Evolutionary conservation across 2,113 vertebrate genomes (phyloP).

Genomic region (Theropithecus gelada): DNA sequence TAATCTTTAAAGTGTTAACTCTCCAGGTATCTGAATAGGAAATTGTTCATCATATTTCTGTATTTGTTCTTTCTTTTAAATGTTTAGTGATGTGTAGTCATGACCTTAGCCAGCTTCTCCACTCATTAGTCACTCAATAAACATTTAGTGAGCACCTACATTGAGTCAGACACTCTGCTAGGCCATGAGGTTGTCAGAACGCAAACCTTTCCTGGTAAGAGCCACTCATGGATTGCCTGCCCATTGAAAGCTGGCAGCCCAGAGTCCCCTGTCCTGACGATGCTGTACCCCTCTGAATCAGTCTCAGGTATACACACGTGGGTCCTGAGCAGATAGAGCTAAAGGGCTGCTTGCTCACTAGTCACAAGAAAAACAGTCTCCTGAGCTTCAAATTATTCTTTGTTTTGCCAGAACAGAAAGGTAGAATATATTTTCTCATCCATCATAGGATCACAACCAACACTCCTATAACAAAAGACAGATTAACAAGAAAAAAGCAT

Average conservation of each 20-base stretch:
- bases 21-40: neutral
- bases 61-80: conserved; percentile 22
- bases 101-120: neutral
- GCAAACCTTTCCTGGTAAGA: neutral
- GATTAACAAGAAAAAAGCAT: neutral
- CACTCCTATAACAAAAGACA: neutral
- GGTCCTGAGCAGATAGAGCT: neutral
- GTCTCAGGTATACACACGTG: neutral
- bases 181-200: neutral
- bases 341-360: neutral
- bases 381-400: neutral
- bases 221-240: fast-evolving
- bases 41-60: neutral
- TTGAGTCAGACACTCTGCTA: neutral
- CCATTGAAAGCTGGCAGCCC: neutral
- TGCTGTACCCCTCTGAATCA: neutral
- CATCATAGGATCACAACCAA: neutral
- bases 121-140: neutral
- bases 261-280: neutral
- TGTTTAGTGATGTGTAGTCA: neutral
- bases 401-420: neutral
- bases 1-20: neutral
- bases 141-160: neutral
- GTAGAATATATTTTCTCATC: neutral
- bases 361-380: neutral